Base-by-base conservation (phyloP, 2,888 invertebrate genomes). In the Lepidocyrtoides sp. region DNA sequence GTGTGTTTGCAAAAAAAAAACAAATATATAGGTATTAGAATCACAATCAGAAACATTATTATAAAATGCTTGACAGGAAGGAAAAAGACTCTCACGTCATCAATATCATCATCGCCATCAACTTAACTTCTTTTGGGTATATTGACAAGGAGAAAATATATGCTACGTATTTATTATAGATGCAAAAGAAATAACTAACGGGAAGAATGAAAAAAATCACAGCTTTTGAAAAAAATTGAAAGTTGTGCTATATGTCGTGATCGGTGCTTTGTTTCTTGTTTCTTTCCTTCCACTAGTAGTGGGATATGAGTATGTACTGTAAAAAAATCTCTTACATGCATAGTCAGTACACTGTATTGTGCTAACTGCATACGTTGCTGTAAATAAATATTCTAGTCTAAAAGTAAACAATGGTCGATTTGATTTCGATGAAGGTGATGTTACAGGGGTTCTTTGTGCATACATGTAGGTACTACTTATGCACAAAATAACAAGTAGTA, bases 21-120 rank as follows among this genome's bases (percentile, higher is more conserved):
- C 72, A 72, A 72, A 72, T 72, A 72, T 20, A 44, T 72, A 72
- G 44, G 72, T 23, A 72, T 72, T 72, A 72, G 23, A 20, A 44
- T 41, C 44, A 44, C 72, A 72, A 44, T 20, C 72, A 44, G 41
- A 41, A 72, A 26, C 10, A 63, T 72, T 23, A 72, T 72, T 72
- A 72, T 72, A 72, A 77, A 51, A 63, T 63, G n/a, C 41, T 82
- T 82, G 82, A 48, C 63, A 84, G 84, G 84, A 69, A 69, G 84
- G 69, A 84, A 69, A 72, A 54, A 69, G 32, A 54, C 63, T 48
- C 63, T 63, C 48, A 66, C 36, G 51, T 72, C 84, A 84, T 66
- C 66, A 51, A 17, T 36, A 69, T 51, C 84, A 26, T 72, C 72
- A 54, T 72, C 72, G 44, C 23, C 20, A 26, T 26, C 44, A 51